Percentiles rank a stretch among this genome's conserved stretches.
Conservation (phyloP, 2,888 invertebrate genomes). For the Pyralis farinalis region DNA sequence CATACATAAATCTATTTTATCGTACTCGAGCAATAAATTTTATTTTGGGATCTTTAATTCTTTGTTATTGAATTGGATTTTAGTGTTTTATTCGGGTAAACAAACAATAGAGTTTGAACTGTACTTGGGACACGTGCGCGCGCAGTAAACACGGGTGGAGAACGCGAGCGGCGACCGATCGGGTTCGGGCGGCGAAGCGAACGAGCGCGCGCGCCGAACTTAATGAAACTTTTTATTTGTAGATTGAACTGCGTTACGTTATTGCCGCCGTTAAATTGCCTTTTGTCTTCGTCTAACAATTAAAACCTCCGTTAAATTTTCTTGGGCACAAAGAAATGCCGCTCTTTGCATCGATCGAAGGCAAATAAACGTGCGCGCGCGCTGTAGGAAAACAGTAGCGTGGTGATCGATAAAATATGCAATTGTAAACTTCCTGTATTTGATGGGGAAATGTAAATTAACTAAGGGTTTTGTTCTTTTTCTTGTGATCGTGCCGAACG, state of each 20-base stretch:
- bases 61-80: constrained; percentile 81
- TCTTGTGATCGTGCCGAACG: constrained; percentile 67
- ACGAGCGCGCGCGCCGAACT: constrained; percentile 42
- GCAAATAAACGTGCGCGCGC: constrained; percentile 12
- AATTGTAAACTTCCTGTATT: constrained; percentile 73
- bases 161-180: too few species aligned
- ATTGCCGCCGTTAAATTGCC: constrained; percentile 56
- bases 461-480: constrained; percentile 67
- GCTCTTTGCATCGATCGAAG: constrained; percentile 48
- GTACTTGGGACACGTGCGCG: constrained; percentile 73
- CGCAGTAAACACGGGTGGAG: constrained; percentile 54
- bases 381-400: constrained; percentile 43
- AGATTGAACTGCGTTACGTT: constrained; percentile 55
- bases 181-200: constrained; percentile 40
- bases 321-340: constrained; percentile 74
- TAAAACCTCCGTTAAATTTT: constrained; percentile 73
- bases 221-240: constrained; percentile 74
- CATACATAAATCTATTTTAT: constrained; percentile 80
- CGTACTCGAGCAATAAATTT: constrained; percentile 79
- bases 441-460: constrained; percentile 73
- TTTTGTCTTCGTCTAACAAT: constrained; percentile 73
- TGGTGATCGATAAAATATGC: constrained; percentile 67
- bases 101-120: constrained; percentile 75
- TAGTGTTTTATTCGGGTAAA: constrained; percentile 81
- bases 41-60: constrained; percentile 82